phyloP scores from a whole-genome alignment of 1,140 invertebrate genomes.

The Neotoxoptera formosana region DNA sequence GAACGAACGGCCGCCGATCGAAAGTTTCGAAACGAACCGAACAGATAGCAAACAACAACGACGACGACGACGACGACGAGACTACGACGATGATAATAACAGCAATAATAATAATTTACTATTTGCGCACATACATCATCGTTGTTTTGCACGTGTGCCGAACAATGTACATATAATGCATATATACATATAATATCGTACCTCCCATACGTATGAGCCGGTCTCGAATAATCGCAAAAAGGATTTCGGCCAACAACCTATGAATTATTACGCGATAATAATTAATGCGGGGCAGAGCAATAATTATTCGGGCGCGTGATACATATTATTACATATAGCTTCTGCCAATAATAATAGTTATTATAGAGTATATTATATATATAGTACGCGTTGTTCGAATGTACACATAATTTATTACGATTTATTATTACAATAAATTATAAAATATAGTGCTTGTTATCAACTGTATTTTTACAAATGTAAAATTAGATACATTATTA shows the following conservation, averaged over 20 bases:
- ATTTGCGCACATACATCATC: conserved; percentile 31
- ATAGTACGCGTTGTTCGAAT: neutral
- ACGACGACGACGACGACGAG: neutral
- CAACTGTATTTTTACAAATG: too few relatives aligned
- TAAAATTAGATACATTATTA: too few relatives aligned
- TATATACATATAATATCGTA: too few relatives aligned
- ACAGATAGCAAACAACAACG: conserved; percentile 11
- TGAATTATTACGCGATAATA: conserved; percentile 35
- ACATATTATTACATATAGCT: neutral
- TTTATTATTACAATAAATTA: too few relatives aligned
- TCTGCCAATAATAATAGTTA: neutral
- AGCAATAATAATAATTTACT: neutral
- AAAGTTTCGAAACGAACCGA: neutral
- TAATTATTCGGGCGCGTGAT: neutral
- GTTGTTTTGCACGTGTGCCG: neutral
- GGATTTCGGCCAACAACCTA: neutral
- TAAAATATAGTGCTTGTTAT: too few relatives aligned
- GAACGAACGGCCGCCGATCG: neutral
- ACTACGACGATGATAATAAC: neutral
- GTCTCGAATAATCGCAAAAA: conserved; percentile 24
- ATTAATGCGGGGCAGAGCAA: neutral
- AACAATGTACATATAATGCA: neutral
- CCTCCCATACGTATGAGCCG: too few relatives aligned
- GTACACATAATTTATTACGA: too few relatives aligned
- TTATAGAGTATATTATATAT: neutral